phyloP scores from a whole-genome alignment of 64 coral and sea anemone genomes.

The Montipora cactus region DNA sequence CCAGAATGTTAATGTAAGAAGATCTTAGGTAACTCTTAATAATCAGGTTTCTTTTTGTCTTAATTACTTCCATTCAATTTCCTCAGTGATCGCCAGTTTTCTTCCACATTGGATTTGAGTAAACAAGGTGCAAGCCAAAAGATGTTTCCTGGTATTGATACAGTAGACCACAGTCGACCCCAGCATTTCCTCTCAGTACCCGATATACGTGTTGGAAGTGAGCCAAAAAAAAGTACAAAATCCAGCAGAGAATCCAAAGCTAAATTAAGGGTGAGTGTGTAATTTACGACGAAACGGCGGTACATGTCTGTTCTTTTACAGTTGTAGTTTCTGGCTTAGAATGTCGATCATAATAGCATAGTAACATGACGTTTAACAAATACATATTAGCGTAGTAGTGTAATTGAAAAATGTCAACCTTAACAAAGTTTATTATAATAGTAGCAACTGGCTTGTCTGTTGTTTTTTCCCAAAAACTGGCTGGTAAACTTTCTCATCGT shows the following conservation, averaged over 20 bases:
- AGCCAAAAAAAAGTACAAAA: background rate
- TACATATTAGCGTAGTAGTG: no score
- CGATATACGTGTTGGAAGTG: background rate
- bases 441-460: no score
- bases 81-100: constrained; percentile 12
- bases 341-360: no score
- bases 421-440: no score
- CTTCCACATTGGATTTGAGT: constrained; percentile 30
- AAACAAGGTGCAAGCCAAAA: constrained; percentile 6
- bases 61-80: background rate
- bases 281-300: no score
- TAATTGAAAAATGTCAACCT: no score
- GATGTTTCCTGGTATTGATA: constrained; percentile 25
- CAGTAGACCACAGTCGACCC: background rate
- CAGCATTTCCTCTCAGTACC: constrained; percentile 37
- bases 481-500: no score
- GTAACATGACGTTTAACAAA: no score
- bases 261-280: constrained; percentile 49
- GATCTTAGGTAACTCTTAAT: no score
- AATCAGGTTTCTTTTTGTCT: background rate
- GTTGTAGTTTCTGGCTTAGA: background rate
- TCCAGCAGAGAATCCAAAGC: constrained; percentile 37
- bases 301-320: background rate
- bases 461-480: no score
- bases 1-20: constrained; percentile 47